These are phyloP conservation scores for Cosmia pyralina DNA, from an alignment of 2,888 invertebrate species.

Conservation along the genomic window DNA sequence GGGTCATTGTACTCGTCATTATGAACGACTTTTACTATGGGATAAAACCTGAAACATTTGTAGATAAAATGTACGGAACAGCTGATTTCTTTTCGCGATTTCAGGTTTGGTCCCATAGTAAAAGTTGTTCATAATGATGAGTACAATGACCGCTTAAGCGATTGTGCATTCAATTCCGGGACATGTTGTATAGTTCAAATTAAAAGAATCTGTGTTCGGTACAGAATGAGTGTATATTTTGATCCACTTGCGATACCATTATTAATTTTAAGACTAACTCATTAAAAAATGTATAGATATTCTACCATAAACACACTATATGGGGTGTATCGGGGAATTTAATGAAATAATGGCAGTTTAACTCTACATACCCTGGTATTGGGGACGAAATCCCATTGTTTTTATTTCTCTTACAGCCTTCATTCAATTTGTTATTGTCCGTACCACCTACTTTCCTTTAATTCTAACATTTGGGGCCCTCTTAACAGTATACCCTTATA, in stretches of 20 bases:
- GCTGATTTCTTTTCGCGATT: too few relatives aligned
- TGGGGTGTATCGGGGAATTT: constrained; percentile 35
- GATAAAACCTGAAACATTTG: too few relatives aligned
- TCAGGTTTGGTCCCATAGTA: too few relatives aligned
- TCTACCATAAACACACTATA: constrained; percentile 35
- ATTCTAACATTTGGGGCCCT: constrained; percentile 63
- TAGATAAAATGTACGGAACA: too few relatives aligned
- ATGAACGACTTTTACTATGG: too few relatives aligned
- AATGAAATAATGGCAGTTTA: constrained; percentile 75
- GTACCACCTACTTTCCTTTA: constrained; percentile 72
- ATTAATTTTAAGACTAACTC: neutral
- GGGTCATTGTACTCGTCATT: too few relatives aligned
- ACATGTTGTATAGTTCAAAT: neutral
- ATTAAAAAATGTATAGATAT: constrained; percentile 1
- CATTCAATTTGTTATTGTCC: constrained; percentile 87
- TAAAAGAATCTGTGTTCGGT: neutral
- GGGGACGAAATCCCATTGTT: constrained; percentile 83
- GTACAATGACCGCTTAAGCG: too few relatives aligned
- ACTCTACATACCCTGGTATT: constrained; percentile 87
- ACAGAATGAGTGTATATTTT: neutral
- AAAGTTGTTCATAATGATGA: too few relatives aligned
- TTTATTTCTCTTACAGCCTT: constrained; percentile 85
- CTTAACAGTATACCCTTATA: constrained; percentile 21
- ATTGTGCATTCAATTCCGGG: too few relatives aligned
- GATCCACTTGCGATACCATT: neutral